A percentile compares a stretch with the other conserved stretches of the same genome.
phyloP scores from a whole-genome alignment of 1,140 invertebrate genomes.

The Sinonovacula constricta region DNA sequence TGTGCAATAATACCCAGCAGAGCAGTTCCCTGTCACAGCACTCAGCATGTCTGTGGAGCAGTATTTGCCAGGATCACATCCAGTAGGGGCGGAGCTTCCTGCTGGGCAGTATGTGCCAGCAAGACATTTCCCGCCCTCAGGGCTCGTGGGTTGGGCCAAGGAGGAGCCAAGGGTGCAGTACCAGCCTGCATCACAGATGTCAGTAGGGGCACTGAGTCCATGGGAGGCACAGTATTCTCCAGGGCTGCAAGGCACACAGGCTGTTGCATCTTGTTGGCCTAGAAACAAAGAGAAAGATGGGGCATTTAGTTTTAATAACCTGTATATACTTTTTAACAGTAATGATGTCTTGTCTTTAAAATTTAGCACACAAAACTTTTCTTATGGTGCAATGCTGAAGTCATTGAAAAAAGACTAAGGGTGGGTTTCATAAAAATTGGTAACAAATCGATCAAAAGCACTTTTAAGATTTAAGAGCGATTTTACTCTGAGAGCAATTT shows the following conservation, averaged over 20 bases:
- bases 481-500: too few relatives aligned
- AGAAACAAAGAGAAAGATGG: too few relatives aligned
- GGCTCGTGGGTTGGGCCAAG: conserved; percentile 65
- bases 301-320: too few relatives aligned
- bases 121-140: conserved; percentile 70
- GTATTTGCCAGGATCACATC: conserved; percentile 72
- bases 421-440: too few relatives aligned
- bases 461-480: too few relatives aligned
- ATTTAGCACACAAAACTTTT: too few relatives aligned
- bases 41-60: conserved; percentile 69
- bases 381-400: too few relatives aligned
- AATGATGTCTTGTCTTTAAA: too few relatives aligned
- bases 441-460: too few relatives aligned
- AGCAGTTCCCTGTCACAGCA: conserved; percentile 62
- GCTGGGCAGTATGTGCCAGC: conserved; percentile 69
- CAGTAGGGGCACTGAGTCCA: conserved; percentile 67
- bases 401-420: too few relatives aligned
- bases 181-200: conserved; percentile 73
- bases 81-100: conserved; percentile 64
- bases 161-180: conserved; percentile 71
- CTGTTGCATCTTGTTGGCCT: conserved; percentile 66
- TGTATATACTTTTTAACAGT: too few relatives aligned
- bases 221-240: conserved; percentile 72
- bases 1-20: conserved; percentile 71
- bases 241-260: conserved; percentile 68